A percentile compares a stretch with the other conserved stretches of the same genome.
phyloP scores from a whole-genome alignment of 2,888 invertebrate species.

The Nematopogon swammerdamellus region DNA sequence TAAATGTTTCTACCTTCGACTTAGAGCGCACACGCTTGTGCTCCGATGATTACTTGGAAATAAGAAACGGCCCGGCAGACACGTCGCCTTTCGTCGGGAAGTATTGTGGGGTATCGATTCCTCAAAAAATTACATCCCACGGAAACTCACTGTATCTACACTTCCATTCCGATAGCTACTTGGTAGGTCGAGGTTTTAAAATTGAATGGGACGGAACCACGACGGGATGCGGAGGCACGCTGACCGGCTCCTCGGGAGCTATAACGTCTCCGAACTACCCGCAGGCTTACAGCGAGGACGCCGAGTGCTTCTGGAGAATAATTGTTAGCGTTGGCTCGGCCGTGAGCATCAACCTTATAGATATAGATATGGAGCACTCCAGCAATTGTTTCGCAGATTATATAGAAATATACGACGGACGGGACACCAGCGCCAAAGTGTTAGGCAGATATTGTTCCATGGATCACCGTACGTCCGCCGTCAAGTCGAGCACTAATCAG shows the following conservation, averaged over 20 bases:
- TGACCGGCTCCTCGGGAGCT: constrained; percentile 66
- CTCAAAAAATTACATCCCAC: constrained; percentile 67
- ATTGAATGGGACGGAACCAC: constrained; percentile 42
- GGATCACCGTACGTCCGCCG: constrained; percentile 26
- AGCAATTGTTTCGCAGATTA: constrained; percentile 65
- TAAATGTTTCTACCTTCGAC: constrained; percentile 55
- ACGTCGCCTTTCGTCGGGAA: constrained; percentile 74
- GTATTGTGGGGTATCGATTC: constrained; percentile 70
- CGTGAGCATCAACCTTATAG: constrained; percentile 64
- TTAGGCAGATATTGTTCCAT: constrained; percentile 64
- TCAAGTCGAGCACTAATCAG: constrained; percentile 61
- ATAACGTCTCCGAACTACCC: constrained; percentile 89
- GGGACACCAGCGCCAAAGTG: constrained; percentile 44
- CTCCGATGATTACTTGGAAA: constrained; percentile 16
- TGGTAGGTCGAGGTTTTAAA: constrained; percentile 64
- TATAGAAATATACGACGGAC: constrained; percentile 67
- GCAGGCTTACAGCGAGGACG: constrained; percentile 62
- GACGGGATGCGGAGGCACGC: constrained; percentile 76
- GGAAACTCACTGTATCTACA: constrained; percentile 71
- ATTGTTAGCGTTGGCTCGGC: constrained; percentile 67
- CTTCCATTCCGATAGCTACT: constrained; percentile 71
- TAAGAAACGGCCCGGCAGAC: constrained; percentile 73
- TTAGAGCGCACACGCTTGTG: constrained; percentile 46
- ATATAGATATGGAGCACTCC: constrained; percentile 67
- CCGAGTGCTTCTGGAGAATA: constrained; percentile 81